These are phyloP conservation scores for Ciconia nigra DNA, from an alignment of 2,797 vertebrate genomes.

Conservation along the genomic window DNA sequence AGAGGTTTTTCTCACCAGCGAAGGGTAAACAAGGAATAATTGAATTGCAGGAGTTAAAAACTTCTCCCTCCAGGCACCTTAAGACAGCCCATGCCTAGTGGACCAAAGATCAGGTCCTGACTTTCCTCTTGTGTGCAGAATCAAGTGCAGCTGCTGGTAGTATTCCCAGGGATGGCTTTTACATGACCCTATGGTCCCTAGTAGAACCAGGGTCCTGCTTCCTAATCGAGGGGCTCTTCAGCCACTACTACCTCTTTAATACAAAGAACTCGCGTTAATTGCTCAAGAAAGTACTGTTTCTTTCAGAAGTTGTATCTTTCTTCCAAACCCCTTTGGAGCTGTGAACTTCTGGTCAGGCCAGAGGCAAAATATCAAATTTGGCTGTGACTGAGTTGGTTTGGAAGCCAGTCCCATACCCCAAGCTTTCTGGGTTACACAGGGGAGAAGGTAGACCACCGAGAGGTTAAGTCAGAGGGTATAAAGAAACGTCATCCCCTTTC, in stretches of 20 bases:
- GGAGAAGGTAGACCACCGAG: not conserved
- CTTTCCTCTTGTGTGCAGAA: not conserved
- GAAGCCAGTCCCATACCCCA: not conserved
- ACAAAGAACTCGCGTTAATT: not conserved
- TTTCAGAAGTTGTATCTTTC: not conserved
- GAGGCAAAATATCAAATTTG: not conserved
- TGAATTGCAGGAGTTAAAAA: not conserved
- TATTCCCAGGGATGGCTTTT: not conserved
- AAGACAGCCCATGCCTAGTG: not conserved
- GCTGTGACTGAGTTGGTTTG: not conserved
- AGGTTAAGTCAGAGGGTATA: not conserved
- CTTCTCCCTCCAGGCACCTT: not conserved
- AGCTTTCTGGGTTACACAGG: accelerated
- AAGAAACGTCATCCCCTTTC: not conserved
- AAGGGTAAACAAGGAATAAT: not conserved
- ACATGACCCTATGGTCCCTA: not conserved
- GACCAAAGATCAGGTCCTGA: not conserved
- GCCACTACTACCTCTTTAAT: not conserved
- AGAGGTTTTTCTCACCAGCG: not conserved
- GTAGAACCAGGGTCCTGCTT: not conserved
- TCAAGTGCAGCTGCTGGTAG: not conserved
- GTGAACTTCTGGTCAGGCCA: not conserved
- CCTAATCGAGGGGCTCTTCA: not conserved
- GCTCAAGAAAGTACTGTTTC: not conserved
- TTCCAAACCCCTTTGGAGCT: not conserved